Base-by-base conservation (phyloP, 37 sponge, comb jelly and placozoan genomes). In the Tethya wilhelma region DNA sequence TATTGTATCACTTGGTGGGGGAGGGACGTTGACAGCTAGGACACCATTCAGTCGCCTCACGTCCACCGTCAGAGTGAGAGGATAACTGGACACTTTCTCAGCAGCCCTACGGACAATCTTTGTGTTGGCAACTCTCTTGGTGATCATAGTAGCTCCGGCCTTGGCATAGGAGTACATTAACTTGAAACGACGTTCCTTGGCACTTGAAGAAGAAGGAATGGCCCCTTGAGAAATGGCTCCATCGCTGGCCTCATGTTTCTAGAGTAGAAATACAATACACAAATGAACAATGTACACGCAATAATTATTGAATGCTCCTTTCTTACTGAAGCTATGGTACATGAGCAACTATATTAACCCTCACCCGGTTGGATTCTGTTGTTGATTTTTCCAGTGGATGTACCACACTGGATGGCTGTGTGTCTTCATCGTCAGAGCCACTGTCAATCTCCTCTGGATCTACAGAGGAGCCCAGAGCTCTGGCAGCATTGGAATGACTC, bases 1-100 rank as follows among this genome's bases (percentile, higher is more conserved):
- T 49, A 94, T 72, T 33, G 78, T 77, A 44, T 91, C 95, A 44
- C 70, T 88, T 25, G 89, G 93, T 23, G 95, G 95, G 22, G 95
- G 95, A 23, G 95, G 81, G 28, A 94, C 80, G 60, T 94, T 94
- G 65, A 94, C 64, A 14, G 80, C 87, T 71, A 94, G 44, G 0
- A 66, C 39, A 0, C 95, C 95, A 45, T 81, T 72, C 57, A 94
- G 78, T 31, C 67, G 71, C 75, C 58, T 85, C 32, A 94, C 82
- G 28, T 85, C 84, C 64, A 94, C 93, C 22, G 86, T 83, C 59
- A 94, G 82, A 29, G 82, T 72, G 4, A 95, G 83, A 36, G 90
- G 90, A 31, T 79, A 86, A 59, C 84, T 91, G 75, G 86, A 66
- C 29, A 81, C 90, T 59, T 85, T 95, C 69, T 95, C 96, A 2